Evolutionary conservation across 2,888 invertebrate species (phyloP).

Genomic region (Drosophila meridiana): DNA sequence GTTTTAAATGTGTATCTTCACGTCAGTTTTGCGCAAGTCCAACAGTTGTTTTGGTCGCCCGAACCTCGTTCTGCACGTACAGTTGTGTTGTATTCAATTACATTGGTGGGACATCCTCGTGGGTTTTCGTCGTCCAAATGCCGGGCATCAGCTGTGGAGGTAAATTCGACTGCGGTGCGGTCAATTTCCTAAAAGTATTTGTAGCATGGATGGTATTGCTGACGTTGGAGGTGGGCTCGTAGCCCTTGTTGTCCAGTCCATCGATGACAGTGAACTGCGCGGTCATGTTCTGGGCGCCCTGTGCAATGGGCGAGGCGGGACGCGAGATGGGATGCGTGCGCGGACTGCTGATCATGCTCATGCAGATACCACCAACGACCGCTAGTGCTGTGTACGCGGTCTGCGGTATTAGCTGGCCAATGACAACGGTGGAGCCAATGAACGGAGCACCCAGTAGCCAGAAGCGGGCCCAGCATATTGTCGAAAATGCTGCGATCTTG

Average conservation of each 20-base stretch:
- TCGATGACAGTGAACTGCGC: constrained; percentile 68
- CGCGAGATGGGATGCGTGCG: constrained; percentile 76
- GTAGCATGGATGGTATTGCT: constrained; percentile 64
- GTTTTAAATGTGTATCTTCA: not conserved
- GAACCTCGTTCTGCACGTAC: constrained; percentile 7
- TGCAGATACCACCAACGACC: constrained; percentile 83
- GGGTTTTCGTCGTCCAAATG: constrained; percentile 84
- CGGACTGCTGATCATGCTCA: constrained; percentile 83
- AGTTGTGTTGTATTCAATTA: constrained; percentile 32
- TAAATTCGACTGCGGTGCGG: constrained; percentile 83
- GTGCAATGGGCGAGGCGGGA: constrained; percentile 49
- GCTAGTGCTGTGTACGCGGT: constrained; percentile 83
- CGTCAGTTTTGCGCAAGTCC: constrained; percentile 8
- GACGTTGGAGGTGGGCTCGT: constrained; percentile 37
- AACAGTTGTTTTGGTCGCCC: constrained; percentile 4
- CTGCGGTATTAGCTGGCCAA: constrained; percentile 84
- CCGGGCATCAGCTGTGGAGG: constrained; percentile 84
- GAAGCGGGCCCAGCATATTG: constrained; percentile 85
- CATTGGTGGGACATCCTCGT: constrained; percentile 75
- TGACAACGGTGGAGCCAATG: constrained; percentile 84
- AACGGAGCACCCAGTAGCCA: constrained; percentile 85
- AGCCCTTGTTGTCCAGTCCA: constrained; percentile 80
- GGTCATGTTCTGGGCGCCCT: constrained; percentile 64
- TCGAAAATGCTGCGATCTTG: constrained; percentile 84
- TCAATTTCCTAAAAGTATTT: constrained; percentile 72